Evolutionary conservation across 2,888 invertebrate genomes (phyloP).

Genomic region (Mycalesis mineus): DNA sequence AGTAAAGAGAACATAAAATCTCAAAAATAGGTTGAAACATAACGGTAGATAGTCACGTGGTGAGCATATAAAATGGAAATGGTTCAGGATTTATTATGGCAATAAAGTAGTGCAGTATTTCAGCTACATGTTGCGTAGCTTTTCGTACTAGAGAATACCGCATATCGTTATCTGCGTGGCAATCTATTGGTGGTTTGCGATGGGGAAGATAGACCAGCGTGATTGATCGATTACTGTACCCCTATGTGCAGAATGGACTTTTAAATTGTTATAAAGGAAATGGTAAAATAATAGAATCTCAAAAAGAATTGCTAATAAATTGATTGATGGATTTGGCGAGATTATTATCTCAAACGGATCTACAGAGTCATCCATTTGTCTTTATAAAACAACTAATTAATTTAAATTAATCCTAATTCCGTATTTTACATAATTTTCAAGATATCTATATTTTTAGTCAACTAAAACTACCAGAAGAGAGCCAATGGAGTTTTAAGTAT

Average conservation of each 20-base stretch:
- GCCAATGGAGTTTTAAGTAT: neutral
- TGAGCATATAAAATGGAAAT: constrained; percentile 26
- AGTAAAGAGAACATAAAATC: constrained; percentile 20
- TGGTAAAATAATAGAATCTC: too few relatives aligned
- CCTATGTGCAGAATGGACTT: neutral
- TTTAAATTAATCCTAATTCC: too few relatives aligned
- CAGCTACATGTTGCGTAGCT: constrained; percentile 19
- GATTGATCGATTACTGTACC: constrained; percentile 15
- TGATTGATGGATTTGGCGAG: neutral
- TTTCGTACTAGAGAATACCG: constrained; percentile 19
- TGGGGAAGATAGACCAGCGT: constrained; percentile 8
- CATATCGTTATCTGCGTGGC: constrained; percentile 22
- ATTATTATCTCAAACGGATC: too few relatives aligned
- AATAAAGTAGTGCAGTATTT: constrained; percentile 29
- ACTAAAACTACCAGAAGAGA: too few relatives aligned
- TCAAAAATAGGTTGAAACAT: constrained; percentile 24
- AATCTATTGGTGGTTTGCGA: constrained; percentile 23
- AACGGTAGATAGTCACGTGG: constrained; percentile 25
- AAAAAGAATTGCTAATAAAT: too few relatives aligned
- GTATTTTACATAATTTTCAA: too few relatives aligned
- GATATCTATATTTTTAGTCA: too few relatives aligned
- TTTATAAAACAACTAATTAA: too few relatives aligned
- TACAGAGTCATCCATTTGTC: too few relatives aligned
- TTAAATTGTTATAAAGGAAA: neutral
- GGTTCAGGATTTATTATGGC: constrained; percentile 25